phyloP scores from a whole-genome alignment of 2,113 vertebrate genomes.

The Laticauda laticaudata region DNA sequence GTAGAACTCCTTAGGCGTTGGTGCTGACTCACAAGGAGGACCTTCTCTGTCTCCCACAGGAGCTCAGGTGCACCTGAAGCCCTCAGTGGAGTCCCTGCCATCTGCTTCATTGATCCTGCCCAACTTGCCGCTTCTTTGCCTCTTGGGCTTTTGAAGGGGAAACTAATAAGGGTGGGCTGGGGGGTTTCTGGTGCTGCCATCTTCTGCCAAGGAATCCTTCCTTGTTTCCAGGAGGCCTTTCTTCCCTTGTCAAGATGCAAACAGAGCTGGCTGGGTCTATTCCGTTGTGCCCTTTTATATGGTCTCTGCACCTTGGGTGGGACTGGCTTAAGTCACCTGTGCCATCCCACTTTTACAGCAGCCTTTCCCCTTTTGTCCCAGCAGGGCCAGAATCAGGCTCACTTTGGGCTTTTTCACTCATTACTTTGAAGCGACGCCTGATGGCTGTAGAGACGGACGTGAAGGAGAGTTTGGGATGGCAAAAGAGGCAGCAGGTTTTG shows the following conservation, averaged over 20 bases:
- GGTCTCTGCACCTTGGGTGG: not conserved
- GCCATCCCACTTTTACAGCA: not conserved
- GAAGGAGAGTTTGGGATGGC: not conserved
- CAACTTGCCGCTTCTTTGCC: not conserved
- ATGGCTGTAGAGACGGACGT: not conserved
- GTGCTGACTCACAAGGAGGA: not conserved
- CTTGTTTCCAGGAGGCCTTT: not conserved
- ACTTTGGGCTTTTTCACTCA: not conserved
- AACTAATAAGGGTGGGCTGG: not conserved
- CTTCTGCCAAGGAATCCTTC: not conserved
- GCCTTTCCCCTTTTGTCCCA: not conserved
- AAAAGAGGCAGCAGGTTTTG: not conserved
- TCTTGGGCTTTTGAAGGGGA: not conserved
- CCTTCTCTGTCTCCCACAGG: not conserved
- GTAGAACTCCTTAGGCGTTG: not conserved
- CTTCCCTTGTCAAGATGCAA: not conserved
- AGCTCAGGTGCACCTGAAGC: not conserved
- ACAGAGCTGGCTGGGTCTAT: not conserved
- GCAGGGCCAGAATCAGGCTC: not conserved
- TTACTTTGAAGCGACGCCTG: not conserved
- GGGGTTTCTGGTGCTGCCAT: not conserved
- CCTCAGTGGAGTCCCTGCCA: not conserved
- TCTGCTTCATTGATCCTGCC: not conserved
- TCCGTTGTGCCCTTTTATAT: not conserved
- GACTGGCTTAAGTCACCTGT: not conserved